These are phyloP conservation scores for Chloropsis hardwickii DNA, from an alignment of 2,113 vertebrate species.

Conservation along the genomic window DNA sequence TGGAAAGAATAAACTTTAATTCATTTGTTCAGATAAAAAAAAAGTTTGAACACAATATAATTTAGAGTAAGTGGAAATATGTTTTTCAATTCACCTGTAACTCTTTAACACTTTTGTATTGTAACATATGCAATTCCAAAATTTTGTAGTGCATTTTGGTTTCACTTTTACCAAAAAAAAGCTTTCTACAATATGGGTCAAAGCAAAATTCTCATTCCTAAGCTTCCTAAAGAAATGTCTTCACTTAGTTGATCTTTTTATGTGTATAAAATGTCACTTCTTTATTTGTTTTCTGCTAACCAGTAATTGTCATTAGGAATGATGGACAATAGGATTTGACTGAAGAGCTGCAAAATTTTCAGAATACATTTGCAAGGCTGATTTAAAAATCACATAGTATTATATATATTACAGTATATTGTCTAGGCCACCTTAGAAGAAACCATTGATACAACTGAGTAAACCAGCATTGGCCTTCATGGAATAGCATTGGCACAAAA, in stretches of 20 bases:
- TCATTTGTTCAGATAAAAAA: not conserved
- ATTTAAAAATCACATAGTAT: slow-evolving; percentile 12
- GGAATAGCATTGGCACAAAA: slow-evolving; percentile 20
- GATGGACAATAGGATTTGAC: not conserved
- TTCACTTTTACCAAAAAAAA: not conserved
- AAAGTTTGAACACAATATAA: not conserved
- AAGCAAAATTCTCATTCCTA: slow-evolving; percentile 2
- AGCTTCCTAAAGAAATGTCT: not conserved
- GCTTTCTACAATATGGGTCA: not conserved
- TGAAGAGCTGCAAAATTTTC: not conserved
- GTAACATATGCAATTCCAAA: not conserved
- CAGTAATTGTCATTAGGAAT: not conserved
- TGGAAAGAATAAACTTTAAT: not conserved
- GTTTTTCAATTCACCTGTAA: not conserved
- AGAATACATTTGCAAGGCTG: not conserved
- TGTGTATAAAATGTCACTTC: not conserved
- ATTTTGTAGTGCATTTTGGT: not conserved
- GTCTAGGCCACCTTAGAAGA: not conserved
- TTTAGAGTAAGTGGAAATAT: slow-evolving; percentile 2
- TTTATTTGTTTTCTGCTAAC: slow-evolving; percentile 20
- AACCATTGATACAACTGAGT: slow-evolving; percentile 24
- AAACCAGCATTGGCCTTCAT: slow-evolving; percentile 22
- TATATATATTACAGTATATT: slow-evolving; percentile 25
- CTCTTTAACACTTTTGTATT: not conserved
- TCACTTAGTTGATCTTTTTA: not conserved